Percentiles rank a stretch among this genome's conserved stretches.
Evolutionary conservation across 2,888 invertebrate species (phyloP).

Genomic region (Halocaridina rubra): DNA sequence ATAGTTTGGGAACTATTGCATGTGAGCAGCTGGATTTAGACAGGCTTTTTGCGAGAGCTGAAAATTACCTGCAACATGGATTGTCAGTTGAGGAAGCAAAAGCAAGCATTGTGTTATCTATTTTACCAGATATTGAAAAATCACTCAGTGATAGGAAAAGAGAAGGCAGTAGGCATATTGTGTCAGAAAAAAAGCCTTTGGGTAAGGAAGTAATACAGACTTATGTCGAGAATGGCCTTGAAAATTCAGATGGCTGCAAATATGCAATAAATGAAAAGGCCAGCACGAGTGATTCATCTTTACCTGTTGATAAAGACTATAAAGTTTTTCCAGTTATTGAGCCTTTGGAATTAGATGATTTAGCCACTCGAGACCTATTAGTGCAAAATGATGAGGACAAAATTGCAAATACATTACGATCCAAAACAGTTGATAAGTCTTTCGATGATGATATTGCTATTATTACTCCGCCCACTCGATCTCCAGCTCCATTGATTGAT

Average conservation of each 20-base stretch:
- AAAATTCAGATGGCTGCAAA: no score
- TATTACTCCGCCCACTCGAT: background rate
- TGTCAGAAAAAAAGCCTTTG: background rate
- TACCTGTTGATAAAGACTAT: no score
- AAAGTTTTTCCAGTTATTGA: no score
- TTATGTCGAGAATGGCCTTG: background rate
- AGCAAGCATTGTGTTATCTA: background rate
- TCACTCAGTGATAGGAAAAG: background rate
- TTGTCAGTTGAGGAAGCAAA: constrained; percentile 18
- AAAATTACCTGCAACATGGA: constrained; percentile 10
- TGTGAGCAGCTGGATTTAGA: background rate
- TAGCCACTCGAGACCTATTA: background rate
- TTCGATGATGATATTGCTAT: constrained; percentile 28
- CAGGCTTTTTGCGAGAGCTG: constrained; percentile 14
- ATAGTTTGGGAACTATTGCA: constrained; percentile 16
- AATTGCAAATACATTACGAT: no score
- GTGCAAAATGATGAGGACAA: background rate
- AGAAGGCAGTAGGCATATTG: background rate
- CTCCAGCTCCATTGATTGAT: constrained; percentile 29
- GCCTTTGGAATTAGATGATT: no score
- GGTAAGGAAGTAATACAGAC: background rate
- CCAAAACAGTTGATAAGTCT: no score
- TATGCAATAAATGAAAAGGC: no score
- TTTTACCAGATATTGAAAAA: background rate
- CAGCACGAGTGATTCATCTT: no score